Conservation (phyloP, 2,113 vertebrate species). For the Mionectes macconnelli region DNA sequence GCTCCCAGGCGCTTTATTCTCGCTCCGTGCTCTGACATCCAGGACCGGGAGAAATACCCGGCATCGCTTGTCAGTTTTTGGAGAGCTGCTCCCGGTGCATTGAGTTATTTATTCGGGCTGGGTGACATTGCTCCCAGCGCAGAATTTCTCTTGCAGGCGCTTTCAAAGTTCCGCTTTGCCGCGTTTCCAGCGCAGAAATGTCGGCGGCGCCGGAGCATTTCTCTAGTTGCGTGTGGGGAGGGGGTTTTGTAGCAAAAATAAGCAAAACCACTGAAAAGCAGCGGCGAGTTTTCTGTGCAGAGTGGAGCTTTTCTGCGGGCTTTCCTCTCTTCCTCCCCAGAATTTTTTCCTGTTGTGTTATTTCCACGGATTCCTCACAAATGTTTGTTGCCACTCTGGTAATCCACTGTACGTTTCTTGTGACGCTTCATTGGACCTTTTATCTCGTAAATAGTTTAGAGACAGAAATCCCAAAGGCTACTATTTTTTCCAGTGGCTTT, state of each 20-base stretch:
- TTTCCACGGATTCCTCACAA: background rate
- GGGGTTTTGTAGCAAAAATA: background rate
- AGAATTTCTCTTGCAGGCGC: background rate
- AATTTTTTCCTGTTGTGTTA: background rate
- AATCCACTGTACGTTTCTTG: background rate
- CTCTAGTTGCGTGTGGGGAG: background rate
- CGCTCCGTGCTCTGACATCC: background rate
- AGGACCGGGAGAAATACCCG: background rate
- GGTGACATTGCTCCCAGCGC: background rate
- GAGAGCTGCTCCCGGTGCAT: background rate
- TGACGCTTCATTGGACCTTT: background rate
- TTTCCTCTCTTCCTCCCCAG: background rate
- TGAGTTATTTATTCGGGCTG: constrained; percentile 14
- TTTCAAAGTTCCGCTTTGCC: constrained; percentile 12
- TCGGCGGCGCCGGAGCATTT: background rate
- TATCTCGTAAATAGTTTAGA: background rate
- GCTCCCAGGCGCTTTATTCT: constrained; percentile 27
- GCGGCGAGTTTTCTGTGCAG: background rate
- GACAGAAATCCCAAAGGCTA: constrained; percentile 22
- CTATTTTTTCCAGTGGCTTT: background rate
- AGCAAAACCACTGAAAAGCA: background rate
- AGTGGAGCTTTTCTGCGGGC: background rate
- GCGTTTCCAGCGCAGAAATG: background rate
- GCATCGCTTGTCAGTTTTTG: background rate
- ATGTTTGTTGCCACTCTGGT: background rate